Conservation (phyloP, 2,888 invertebrate species). For the Brachyptera risi region DNA sequence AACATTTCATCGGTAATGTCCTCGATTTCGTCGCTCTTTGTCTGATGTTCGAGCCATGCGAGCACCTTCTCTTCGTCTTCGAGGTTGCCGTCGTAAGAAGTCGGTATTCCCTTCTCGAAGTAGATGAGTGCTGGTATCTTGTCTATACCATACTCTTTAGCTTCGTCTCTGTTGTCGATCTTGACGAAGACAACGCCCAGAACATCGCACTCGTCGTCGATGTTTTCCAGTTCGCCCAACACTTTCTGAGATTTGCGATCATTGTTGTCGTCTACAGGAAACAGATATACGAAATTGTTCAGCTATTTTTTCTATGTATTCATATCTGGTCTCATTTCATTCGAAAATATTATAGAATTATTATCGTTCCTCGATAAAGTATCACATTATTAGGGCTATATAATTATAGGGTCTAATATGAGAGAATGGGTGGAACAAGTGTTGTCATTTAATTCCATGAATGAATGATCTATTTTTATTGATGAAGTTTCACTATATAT, state of each 20-base stretch:
- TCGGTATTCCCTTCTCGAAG: slow-evolving; percentile 43
- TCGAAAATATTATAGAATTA: too few species aligned
- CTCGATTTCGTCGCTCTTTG: slow-evolving; percentile 86
- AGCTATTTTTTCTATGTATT: too few species aligned
- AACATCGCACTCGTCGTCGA: slow-evolving; percentile 88
- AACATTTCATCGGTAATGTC: slow-evolving; percentile 94
- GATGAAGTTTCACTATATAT: too few species aligned
- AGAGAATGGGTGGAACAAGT: too few species aligned
- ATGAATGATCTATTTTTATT: too few species aligned
- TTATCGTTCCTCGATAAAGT: too few species aligned
- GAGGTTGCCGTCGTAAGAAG: slow-evolving; percentile 54
- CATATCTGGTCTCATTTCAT: too few species aligned
- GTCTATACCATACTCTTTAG: slow-evolving; percentile 86
- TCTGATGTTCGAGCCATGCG: slow-evolving; percentile 80
- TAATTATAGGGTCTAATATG: too few species aligned
- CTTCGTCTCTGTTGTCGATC: slow-evolving; percentile 86
- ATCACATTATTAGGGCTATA: too few species aligned
- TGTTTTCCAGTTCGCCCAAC: slow-evolving; percentile 84
- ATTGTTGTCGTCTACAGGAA: slow-evolving; percentile 74
- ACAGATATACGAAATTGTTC: slow-evolving; percentile 15
- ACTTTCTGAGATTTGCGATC: slow-evolving; percentile 82
- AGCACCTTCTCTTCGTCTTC: slow-evolving; percentile 87
- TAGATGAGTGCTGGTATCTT: slow-evolving; percentile 82
- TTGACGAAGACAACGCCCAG: slow-evolving; percentile 88
- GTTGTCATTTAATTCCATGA: too few species aligned